Base-by-base conservation (phyloP, 1,140 invertebrate genomes). In the Neotoxoptera formosana region DNA sequence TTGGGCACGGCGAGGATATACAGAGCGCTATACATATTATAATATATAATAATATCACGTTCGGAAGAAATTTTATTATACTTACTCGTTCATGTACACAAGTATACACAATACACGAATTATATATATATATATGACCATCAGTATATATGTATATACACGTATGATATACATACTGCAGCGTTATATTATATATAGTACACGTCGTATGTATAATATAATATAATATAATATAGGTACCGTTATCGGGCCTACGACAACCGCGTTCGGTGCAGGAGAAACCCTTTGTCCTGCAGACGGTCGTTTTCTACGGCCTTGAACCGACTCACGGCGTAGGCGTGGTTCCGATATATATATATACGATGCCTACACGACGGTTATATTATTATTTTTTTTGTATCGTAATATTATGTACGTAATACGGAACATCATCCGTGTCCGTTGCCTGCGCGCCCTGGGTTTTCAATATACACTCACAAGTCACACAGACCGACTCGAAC, bases 241-340 rank as follows among this genome's bases (percentile, higher is more conserved):
- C 84, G 41, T 47, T 48, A 87, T 48, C 45, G 84, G 45, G 84
- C 84, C 84, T 87, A 87, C 84, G 84, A 87, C 84, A 87, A 87
- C 84, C 84, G 45, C 84, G 84, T 87, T 48, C 84, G 9, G 36
- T 11, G 20, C 14, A 20, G 45, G 84, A 30, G 45, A 87, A 87
- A 87, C 45, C 60, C 84, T 87, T 87, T 87, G 84, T 87, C 23
- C 84, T 25, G 45, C 84, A 45, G 84, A 47, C 83, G 84, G 84
- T 76, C 60, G 60, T 87, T 47, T 87, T 84, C 83, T 84, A 84
- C 84, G 84, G 45, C 84, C 84, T 87, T 87, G 84, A 48, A 87
- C 84, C 41, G 41, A 47, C 30, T 30, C 41, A 48, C 36, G 30
- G 60, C 25, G 84, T 87, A n/a, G 84, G 84, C 45, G 84, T 47